Evolutionary conservation across 2,888 invertebrate genomes (phyloP).

Genomic region (Noctua janthina): DNA sequence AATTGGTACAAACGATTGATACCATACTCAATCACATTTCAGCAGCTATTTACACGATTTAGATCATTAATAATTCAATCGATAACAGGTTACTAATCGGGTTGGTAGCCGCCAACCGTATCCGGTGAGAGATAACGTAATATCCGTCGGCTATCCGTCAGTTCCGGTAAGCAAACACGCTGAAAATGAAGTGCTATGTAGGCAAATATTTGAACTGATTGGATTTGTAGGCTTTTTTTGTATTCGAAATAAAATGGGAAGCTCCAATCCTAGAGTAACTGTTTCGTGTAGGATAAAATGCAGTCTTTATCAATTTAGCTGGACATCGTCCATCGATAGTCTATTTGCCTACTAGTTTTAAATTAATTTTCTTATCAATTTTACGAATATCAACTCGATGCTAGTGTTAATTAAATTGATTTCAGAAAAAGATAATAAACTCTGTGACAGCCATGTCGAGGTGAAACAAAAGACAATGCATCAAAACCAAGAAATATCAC

Average conservation of each 20-base stretch:
- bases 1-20: neutral
- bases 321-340: neutral
- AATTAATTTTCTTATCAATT: neutral
- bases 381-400: neutral
- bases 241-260: neutral
- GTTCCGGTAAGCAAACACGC: conserved; percentile 63
- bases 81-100: conserved; percentile 67
- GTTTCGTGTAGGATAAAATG: neutral
- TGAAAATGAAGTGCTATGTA: conserved; percentile 47
- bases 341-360: neutral
- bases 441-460: no score
- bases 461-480: no score
- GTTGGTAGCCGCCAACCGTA: conserved; percentile 62
- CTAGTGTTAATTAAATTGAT: neutral
- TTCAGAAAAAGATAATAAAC: neutral
- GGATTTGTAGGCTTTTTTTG: conserved; percentile 3
- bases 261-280: no score
- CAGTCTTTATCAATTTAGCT: neutral
- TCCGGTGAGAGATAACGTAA: conserved; percentile 78
- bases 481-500: no score
- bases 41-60: conserved; percentile 7
- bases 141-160: conserved; percentile 73
- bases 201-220: conserved; percentile 25
- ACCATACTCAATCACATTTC: neutral
- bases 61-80: conserved; percentile 38